These are phyloP conservation scores for Plutella xylostella DNA, from an alignment of 2,888 invertebrate genomes.

Conservation along the genomic window DNA sequence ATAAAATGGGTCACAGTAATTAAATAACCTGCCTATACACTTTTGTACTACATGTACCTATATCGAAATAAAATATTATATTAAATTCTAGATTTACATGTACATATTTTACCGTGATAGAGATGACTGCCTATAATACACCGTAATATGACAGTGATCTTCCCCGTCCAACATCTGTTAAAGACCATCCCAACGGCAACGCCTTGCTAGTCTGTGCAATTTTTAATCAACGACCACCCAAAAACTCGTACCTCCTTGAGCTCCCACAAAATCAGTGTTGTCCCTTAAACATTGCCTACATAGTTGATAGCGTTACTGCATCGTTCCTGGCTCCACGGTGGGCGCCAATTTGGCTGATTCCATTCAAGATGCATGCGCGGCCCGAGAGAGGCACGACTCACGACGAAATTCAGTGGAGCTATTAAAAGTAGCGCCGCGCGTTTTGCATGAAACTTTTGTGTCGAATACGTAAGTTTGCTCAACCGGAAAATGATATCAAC, in stretches of 20 bases:
- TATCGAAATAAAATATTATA: too few species aligned
- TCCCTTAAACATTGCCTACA: not conserved
- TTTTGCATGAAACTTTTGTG: not conserved
- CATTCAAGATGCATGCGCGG: slow-evolving; percentile 28
- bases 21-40: not conserved
- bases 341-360: slow-evolving; percentile 50
- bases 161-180: not conserved
- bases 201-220: not conserved
- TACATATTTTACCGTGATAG: too few species aligned
- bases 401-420: slow-evolving; percentile 16
- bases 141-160: not conserved
- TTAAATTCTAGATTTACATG: too few species aligned
- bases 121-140: too few species aligned
- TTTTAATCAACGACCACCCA: not conserved
- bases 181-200: not conserved
- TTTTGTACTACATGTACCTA: not conserved
- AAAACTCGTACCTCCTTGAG: not conserved
- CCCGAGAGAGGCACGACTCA: too few species aligned
- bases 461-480: too few species aligned
- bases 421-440: slow-evolving; percentile 21
- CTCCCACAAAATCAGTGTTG: not conserved
- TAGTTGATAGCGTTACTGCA: not conserved
- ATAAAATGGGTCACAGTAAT: not conserved
- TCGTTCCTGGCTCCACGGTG: not conserved
- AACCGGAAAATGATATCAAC: too few species aligned